phyloP scores from a whole-genome alignment of 2,888 invertebrate species.

The Hemicrepidius hirtus region DNA sequence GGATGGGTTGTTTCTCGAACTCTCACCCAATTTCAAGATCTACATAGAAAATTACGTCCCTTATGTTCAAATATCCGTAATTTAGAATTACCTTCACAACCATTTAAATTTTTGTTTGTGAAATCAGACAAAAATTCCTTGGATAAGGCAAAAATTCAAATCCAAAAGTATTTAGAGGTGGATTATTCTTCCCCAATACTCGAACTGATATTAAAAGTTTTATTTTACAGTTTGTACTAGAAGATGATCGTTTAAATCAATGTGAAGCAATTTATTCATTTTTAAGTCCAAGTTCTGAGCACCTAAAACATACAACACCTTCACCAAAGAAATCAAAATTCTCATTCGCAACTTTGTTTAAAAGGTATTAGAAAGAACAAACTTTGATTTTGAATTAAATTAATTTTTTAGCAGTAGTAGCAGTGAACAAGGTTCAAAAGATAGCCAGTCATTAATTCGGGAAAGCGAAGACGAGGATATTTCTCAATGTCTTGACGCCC shows the following conservation, averaged over 20 bases:
- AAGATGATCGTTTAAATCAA: constrained; percentile 90
- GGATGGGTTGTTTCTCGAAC: constrained; percentile 81
- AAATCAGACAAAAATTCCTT: constrained; percentile 87
- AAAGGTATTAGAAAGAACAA: constrained; percentile 75
- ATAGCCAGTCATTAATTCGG: constrained; percentile 70
- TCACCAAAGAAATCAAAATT: constrained; percentile 91
- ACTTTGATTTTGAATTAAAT: neutral
- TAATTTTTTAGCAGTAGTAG: constrained; percentile 39
- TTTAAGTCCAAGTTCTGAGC: constrained; percentile 93
- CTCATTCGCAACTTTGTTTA: constrained; percentile 89
- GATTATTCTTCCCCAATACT: too few species aligned
- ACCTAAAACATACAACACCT: constrained; percentile 85
- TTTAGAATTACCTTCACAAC: constrained; percentile 87
- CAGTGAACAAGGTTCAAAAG: constrained; percentile 54
- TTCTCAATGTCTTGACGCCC: constrained; percentile 84
- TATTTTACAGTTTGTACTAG: constrained; percentile 83
- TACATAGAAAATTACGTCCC: constrained; percentile 89
- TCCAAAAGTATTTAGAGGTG: constrained; percentile 91
- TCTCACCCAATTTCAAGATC: constrained; percentile 81
- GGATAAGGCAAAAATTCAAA: constrained; percentile 87
- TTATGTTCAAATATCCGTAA: constrained; percentile 87
- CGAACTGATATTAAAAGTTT: too few species aligned
- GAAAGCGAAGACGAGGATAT: constrained; percentile 88
- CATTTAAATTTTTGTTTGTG: constrained; percentile 87
- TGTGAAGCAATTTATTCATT: constrained; percentile 93